phyloP scores from a whole-genome alignment of 2,888 invertebrate species.

The Acrobasis consociella region DNA sequence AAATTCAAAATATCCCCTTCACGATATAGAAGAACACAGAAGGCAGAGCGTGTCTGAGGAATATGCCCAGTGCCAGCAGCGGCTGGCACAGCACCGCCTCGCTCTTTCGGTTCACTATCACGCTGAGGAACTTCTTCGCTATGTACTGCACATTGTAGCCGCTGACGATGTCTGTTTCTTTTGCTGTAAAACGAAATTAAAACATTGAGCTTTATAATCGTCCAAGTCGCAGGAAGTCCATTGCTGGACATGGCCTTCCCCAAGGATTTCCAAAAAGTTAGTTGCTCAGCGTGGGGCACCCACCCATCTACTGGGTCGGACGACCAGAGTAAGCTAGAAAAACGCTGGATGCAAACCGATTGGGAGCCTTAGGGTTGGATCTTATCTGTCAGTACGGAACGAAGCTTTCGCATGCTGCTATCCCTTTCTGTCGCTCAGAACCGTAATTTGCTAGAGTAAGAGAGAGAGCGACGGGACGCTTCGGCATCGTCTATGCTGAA shows the following conservation, averaged over 20 bases:
- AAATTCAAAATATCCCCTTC: background rate
- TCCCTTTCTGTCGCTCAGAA: too few relatives aligned
- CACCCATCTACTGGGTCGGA: too few relatives aligned
- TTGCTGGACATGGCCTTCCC: too few relatives aligned
- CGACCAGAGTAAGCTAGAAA: too few relatives aligned
- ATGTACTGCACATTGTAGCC: background rate
- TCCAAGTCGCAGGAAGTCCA: too few relatives aligned
- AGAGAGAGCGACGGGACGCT: too few relatives aligned
- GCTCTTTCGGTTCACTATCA: constrained; percentile 20
- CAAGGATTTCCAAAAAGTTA: too few relatives aligned
- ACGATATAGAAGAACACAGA: constrained; percentile 3
- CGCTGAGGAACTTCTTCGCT: constrained; percentile 1
- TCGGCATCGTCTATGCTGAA: too few relatives aligned
- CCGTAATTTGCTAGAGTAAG: background rate
- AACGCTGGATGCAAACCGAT: too few relatives aligned
- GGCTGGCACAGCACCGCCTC: constrained; percentile 22
- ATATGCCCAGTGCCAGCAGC: background rate
- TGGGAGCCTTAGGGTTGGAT: background rate
- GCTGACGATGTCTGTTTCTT: background rate
- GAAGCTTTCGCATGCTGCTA: too few relatives aligned
- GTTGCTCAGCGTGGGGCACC: too few relatives aligned
- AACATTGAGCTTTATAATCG: too few relatives aligned
- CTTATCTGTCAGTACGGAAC: background rate
- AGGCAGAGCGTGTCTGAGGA: background rate
- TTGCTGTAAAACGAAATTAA: background rate